Base-by-base conservation (phyloP, 2,888 invertebrate species). In the Drosophila algonquin region DNA sequence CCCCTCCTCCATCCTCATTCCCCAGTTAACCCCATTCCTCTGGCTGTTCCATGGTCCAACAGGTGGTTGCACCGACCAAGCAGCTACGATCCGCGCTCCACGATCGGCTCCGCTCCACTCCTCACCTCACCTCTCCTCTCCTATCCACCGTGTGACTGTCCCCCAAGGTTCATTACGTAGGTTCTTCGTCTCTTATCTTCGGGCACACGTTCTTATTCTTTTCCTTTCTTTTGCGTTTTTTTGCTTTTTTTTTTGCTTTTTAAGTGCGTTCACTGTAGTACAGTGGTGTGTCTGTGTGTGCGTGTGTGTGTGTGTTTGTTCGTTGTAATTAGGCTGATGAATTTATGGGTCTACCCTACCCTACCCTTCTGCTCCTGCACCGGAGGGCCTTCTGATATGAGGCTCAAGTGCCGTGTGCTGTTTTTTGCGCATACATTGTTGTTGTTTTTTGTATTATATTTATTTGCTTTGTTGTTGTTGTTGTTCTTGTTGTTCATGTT, bases 21-120 rank as follows among this genome's bases (percentile, higher is more conserved):
- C 47, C 16, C 24, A 40, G 48, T 21, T 54, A 45, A 30, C 51
- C 63, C 44, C 64, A 69, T 59, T 35, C 55, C 51, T 46, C 46
- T 8, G 47, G 35, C 50, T 5, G 24, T 52, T 52, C 53, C 56
- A 74, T 55, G 68, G 40, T n/a, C 68, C 63, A 81, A 89, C 88
- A 88, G 88, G 88, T 88, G 88, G 90, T 89, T 88, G 88, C 90
- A 89, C 90, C 87, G 78, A n/a, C 14, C 30, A 30, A 30, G 60
- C 54, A 61, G 60, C 52, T 52, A 58, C n/a, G 18, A 61, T 57
- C 52, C 56, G 56, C 18, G 18, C 47, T 35, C 30, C 21, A 16
- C n/a, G 40, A 48, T 18, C 46, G 51, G 51, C 18, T 21, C 24
- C 6, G 6, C 24, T 6, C 24, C 1, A 7, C 27, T 27, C 27